These are phyloP conservation scores for Nemotelus nigrinus DNA, from an alignment of 2,888 invertebrate genomes.

Conservation along the genomic window DNA sequence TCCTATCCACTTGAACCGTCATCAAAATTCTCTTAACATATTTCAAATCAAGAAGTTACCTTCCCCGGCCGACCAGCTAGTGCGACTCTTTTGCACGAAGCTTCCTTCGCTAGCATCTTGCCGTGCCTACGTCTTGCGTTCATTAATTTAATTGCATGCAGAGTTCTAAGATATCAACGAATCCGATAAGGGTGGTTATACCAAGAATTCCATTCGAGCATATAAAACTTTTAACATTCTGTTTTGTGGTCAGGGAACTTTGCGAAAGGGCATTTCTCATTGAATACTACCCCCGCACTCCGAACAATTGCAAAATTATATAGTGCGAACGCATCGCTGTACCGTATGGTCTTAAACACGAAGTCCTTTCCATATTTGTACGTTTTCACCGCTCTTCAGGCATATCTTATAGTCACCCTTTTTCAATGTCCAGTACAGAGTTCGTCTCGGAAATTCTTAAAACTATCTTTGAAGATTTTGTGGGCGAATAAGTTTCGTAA, in stretches of 20 bases:
- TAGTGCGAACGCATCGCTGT: constrained; percentile 4
- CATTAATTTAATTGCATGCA: constrained; percentile 40
- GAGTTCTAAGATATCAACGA: constrained; percentile 3
- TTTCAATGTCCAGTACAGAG: constrained; percentile 8
- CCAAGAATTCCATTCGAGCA: constrained; percentile 46
- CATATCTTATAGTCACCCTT: background rate
- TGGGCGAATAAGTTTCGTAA: constrained; percentile 51
- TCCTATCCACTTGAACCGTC: background rate
- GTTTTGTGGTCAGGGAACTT: constrained; percentile 50
- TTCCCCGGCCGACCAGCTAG: too few species aligned
- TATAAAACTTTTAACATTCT: constrained; percentile 50
- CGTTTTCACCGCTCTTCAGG: too few species aligned
- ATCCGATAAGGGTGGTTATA: constrained; percentile 13
- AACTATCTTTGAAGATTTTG: constrained; percentile 51
- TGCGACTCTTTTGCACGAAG: too few species aligned
- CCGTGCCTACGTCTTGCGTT: constrained; percentile 28
- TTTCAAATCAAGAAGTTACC: constrained; percentile 1
- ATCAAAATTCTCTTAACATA: background rate
- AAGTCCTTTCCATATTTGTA: too few species aligned
- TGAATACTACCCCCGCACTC: background rate
- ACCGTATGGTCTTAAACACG: background rate
- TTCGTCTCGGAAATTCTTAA: constrained; percentile 33
- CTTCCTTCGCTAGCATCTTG: constrained; percentile 21
- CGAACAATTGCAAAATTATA: constrained; percentile 20
- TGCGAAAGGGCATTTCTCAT: constrained; percentile 2